These are phyloP conservation scores for Perca fluviatilis DNA, from an alignment of 2,113 vertebrate species.

Conservation along the genomic window DNA sequence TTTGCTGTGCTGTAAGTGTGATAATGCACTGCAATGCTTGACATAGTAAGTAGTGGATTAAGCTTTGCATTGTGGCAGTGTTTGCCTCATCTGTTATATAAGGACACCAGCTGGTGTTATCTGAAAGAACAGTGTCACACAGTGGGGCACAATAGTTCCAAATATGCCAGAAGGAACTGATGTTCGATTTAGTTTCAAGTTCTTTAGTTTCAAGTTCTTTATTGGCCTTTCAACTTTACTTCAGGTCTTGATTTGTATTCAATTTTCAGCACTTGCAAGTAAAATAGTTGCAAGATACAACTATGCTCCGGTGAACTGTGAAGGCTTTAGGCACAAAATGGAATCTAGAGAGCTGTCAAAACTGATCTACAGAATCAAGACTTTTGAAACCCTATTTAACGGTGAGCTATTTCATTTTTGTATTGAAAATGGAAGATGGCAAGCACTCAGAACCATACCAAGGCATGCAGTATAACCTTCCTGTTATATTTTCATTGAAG, in stretches of 20 bases:
- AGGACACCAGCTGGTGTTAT: neutral
- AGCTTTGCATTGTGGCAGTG: neutral
- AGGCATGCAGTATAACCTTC: neutral
- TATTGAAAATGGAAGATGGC: slow-evolving; percentile 13
- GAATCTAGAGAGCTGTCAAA: slow-evolving; percentile 3
- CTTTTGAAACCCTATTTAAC: slow-evolving; percentile 13
- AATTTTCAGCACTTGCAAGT: neutral
- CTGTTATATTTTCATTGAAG: neutral
- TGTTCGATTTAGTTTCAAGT: neutral
- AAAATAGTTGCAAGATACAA: neutral
- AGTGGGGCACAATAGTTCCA: neutral
- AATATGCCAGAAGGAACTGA: neutral
- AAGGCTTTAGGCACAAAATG: neutral
- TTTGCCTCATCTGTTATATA: neutral
- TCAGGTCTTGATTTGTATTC: slow-evolving; percentile 4
- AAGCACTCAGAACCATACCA: neutral
- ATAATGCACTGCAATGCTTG: neutral
- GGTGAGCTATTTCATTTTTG: neutral
- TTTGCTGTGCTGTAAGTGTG: neutral
- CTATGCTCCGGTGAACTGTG: slow-evolving; percentile 10
- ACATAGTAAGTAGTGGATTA: neutral
- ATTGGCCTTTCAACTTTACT: neutral
- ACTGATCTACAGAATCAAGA: slow-evolving; percentile 13
- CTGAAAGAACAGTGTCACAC: neutral
- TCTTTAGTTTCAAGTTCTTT: neutral